These are phyloP conservation scores for Cladopsammia gracilis DNA, from an alignment of 64 coral and sea anemone genomes.

Conservation along the genomic window DNA sequence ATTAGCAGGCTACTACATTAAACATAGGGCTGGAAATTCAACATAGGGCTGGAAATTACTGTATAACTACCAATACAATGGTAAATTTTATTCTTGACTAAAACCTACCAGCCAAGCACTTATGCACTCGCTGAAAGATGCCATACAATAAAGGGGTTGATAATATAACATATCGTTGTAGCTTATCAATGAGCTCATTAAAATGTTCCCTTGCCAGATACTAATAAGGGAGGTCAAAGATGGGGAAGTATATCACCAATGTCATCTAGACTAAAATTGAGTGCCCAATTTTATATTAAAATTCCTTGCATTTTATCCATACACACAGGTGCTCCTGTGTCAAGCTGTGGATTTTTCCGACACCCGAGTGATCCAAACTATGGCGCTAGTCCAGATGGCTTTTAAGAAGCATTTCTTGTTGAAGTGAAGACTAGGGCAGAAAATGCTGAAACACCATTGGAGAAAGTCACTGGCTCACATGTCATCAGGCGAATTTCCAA, in stretches of 20 bases:
- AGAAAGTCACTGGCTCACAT: slow-evolving; percentile 44
- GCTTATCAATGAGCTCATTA: slow-evolving; percentile 16
- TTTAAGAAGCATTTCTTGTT: too few relatives aligned
- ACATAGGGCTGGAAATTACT: too few relatives aligned
- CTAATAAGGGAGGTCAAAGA: too few relatives aligned
- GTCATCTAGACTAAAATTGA: too few relatives aligned
- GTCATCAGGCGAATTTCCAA: slow-evolving; percentile 58
- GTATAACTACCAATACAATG: too few relatives aligned
- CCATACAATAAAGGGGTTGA: background rate
- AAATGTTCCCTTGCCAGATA: slow-evolving; percentile 7
- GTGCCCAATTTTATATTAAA: too few relatives aligned
- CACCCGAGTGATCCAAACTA: slow-evolving; percentile 33
- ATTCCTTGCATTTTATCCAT: too few relatives aligned
- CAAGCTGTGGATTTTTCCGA: slow-evolving; percentile 62
- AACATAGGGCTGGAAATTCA: too few relatives aligned
- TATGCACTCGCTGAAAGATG: background rate
- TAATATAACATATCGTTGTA: background rate
- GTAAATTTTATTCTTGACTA: too few relatives aligned
- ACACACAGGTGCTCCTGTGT: slow-evolving; percentile 32
- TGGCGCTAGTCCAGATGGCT: slow-evolving; percentile 78
- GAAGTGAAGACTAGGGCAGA: slow-evolving; percentile 61
- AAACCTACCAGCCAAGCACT: too few relatives aligned
- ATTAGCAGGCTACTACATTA: too few relatives aligned
- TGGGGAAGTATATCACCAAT: too few relatives aligned
- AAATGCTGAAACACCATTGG: slow-evolving; percentile 4